Base-by-base conservation (phyloP, 2,113 vertebrate species). In the Platichthys stellatus region DNA sequence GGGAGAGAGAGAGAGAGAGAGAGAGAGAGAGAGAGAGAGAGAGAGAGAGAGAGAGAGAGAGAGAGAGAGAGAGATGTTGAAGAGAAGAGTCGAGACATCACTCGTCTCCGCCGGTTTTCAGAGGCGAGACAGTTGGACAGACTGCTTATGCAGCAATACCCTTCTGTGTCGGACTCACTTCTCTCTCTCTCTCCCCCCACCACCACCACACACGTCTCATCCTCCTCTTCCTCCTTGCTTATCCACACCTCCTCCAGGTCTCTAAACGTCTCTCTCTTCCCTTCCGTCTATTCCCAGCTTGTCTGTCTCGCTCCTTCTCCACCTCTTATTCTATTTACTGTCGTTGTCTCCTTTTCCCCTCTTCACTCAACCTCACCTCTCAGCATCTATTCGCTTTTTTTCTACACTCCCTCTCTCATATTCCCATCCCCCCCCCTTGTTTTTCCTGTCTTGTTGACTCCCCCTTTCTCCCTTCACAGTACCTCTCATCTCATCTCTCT, bases 131-230 rank as follows among this genome's bases (percentile, higher is more conserved):
- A 92, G 87, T 79, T 85, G 87, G 86, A 91, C 89, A 89, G 86
- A 85, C 89, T 93, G 90, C 90, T 93, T 92, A 93, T 92, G 77
- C 91, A 91, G 89, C 89, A 90, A 93, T 91, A 90, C 89, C 91
- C 91, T 92, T 92, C 82, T 82, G 82, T 89, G 88, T 85, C 78
- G 23, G 69, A 67, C 81, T 64, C 59, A 66, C 70, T 64, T 49
- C 63, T 51, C 28, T 69, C 61, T n/a, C 3, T 62, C 61, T 40
- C 53, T 17, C 21, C 69, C 24, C 24, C 24, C 24, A 23, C 26
- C 24, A 2, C 24, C 21, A 31, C 31, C 28, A 31, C 51, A n/a
- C 9, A 45, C 38, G 62, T 20, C 70, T 63, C 73, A 18, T 75
- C 63, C 6, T 72, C 74, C 63, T 63, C 72, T 21, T 72, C 56